Evolutionary conservation across 2,113 vertebrate species (phyloP).

Genomic region (Lynx canadensis): DNA sequence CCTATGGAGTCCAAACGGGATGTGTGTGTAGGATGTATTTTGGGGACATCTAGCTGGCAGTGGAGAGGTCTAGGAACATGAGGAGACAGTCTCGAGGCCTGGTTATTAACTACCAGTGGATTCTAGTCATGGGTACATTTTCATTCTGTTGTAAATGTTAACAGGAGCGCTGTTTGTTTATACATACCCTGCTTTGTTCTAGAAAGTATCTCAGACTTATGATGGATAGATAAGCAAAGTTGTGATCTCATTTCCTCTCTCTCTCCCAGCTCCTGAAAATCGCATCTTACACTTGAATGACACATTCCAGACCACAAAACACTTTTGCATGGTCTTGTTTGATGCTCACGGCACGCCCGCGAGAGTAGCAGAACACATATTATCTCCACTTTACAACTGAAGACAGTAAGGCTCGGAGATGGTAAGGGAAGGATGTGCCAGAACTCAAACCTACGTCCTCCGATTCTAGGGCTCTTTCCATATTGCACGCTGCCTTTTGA

Average conservation of each 20-base stretch:
- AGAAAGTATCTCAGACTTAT: not conserved
- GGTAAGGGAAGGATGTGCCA: not conserved
- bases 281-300: not conserved
- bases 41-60: not conserved
- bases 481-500: constrained; percentile 7
- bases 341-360: not conserved
- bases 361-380: not conserved
- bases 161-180: constrained; percentile 39
- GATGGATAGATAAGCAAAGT: not conserved
- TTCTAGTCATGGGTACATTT: not conserved
- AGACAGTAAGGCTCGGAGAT: not conserved
- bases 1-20: not conserved
- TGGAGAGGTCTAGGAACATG: not conserved
- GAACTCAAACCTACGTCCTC: not conserved
- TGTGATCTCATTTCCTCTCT: constrained; percentile 48
- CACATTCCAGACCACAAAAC: not conserved
- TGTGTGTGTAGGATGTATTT: not conserved
- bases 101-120: not conserved
- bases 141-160: constrained; percentile 5
- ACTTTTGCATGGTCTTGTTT: not conserved
- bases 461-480: not conserved
- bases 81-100: not conserved
- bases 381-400: not conserved
- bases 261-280: constrained; percentile 33
- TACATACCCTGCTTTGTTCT: not conserved